Evolutionary conservation across 2,797 vertebrate species (phyloP).

Genomic region (Peromyscus aztecus): DNA sequence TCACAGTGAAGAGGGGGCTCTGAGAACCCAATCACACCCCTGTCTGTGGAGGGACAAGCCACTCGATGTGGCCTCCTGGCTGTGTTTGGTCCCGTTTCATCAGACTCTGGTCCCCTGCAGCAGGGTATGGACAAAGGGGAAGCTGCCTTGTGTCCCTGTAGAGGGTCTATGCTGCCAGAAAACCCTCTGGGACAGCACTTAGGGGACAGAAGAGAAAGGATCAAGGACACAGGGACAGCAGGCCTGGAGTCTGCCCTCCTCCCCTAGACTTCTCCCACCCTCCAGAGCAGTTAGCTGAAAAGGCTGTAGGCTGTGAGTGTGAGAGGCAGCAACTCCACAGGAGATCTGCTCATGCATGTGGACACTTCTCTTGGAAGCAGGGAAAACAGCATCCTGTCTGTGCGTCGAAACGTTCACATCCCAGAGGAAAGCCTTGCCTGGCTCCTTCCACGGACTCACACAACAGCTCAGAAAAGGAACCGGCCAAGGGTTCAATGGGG

Average conservation of each 20-base stretch:
- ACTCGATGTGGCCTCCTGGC: not conserved
- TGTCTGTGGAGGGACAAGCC: not conserved
- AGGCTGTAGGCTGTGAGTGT: not conserved
- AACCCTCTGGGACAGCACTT: not conserved
- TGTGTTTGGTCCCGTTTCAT: fast-evolving
- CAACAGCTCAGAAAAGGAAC: not conserved
- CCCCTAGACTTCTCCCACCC: fast-evolving
- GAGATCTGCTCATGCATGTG: fast-evolving
- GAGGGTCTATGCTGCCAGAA: fast-evolving
- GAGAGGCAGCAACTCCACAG: not conserved
- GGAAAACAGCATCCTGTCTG: not conserved
- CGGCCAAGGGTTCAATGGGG: fast-evolving
- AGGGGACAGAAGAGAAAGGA: not conserved
- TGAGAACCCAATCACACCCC: slow-evolving; percentile 68
- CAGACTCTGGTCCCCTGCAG: not conserved
- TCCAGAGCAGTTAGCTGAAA: not conserved
- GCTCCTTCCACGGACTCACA: not conserved
- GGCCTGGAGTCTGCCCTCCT: not conserved
- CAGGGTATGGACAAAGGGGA: not conserved
- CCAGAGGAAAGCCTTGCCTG: not conserved
- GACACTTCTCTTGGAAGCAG: not conserved
- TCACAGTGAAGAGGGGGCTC: slow-evolving; percentile 73
- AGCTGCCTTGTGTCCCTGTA: fast-evolving
- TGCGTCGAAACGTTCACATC: not conserved
- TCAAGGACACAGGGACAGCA: not conserved